Evolutionary conservation across 1,140 invertebrate species (phyloP).

Genomic region (Monochamus saltuarius): DNA sequence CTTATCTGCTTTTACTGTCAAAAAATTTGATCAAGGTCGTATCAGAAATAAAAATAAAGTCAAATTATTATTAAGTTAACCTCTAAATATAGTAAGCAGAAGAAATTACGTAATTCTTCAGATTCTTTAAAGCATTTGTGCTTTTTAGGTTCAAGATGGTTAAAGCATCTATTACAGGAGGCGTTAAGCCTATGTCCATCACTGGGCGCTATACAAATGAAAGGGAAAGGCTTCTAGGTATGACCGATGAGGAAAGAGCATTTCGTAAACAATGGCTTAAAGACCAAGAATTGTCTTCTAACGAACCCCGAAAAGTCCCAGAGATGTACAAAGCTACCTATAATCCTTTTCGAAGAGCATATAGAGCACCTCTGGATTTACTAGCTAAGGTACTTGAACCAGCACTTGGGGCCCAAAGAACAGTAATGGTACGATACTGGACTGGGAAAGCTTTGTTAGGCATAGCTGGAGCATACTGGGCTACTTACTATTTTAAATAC

Average conservation of each 20-base stretch:
- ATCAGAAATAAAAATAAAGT: too few relatives aligned
- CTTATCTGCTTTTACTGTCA: too few relatives aligned
- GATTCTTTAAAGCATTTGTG: background rate
- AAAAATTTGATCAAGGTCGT: background rate
- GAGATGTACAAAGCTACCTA: conserved; percentile 66
- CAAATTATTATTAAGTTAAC: too few relatives aligned
- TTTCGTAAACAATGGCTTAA: conserved; percentile 82
- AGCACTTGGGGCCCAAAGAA: conserved; percentile 58
- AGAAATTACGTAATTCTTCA: background rate
- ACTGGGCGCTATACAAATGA: conserved; percentile 70
- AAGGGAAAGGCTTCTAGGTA: conserved; percentile 76
- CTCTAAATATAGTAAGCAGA: background rate
- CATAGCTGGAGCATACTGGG: conserved; percentile 54
- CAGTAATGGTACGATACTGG: conserved; percentile 60
- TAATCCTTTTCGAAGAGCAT: conserved; percentile 78
- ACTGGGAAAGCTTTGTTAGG: conserved; percentile 63
- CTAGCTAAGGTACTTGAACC: conserved; percentile 56
- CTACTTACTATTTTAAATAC: conserved; percentile 78
- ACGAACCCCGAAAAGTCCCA: conserved; percentile 69
- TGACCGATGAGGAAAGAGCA: conserved; percentile 78
- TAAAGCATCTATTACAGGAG: conserved; percentile 57
- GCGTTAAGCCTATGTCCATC: conserved; percentile 71
- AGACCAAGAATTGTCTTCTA: conserved; percentile 72
- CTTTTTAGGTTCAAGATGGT: conserved; percentile 19
- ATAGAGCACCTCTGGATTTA: conserved; percentile 68